A percentile compares a stretch with the other conserved stretches of the same genome.
phyloP scores from a whole-genome alignment of 2,113 vertebrate genomes.

The Agelaius phoeniceus region DNA sequence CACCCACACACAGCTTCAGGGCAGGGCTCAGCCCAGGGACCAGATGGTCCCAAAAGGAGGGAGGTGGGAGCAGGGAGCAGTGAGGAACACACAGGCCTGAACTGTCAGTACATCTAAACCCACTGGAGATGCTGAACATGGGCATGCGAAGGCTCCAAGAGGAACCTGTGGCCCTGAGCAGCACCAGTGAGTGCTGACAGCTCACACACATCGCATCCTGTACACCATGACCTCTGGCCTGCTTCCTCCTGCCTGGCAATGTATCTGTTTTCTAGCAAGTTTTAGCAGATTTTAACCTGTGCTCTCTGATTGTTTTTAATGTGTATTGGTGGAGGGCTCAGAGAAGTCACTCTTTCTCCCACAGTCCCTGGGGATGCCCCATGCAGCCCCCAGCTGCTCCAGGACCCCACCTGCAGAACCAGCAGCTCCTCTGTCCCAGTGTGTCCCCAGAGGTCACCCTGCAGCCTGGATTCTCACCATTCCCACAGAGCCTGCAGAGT shows the following conservation, averaged over 20 bases:
- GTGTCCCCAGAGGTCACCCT: accelerated
- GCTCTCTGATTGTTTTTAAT: background rate
- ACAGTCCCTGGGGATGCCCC: accelerated
- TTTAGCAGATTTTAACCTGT: background rate
- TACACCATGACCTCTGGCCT: no score
- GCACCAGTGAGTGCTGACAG: background rate
- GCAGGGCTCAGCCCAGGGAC: background rate
- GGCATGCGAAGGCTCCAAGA: background rate
- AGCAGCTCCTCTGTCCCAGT: accelerated
- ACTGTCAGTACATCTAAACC: background rate
- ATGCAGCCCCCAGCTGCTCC: accelerated
- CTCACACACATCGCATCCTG: background rate
- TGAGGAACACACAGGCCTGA: background rate
- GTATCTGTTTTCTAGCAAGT: accelerated
- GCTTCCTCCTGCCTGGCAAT: background rate
- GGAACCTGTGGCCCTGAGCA: background rate
- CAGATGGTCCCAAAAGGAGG: background rate
- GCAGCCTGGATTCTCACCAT: background rate
- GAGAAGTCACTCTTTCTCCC: background rate
- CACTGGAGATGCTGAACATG: background rate
- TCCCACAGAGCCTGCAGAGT: accelerated
- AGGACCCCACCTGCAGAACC: background rate
- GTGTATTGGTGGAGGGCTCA: background rate
- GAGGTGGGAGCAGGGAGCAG: background rate
- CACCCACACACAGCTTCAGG: no score